Base-by-base conservation (phyloP, 2,113 vertebrate species). In the Setophaga petechia region DNA sequence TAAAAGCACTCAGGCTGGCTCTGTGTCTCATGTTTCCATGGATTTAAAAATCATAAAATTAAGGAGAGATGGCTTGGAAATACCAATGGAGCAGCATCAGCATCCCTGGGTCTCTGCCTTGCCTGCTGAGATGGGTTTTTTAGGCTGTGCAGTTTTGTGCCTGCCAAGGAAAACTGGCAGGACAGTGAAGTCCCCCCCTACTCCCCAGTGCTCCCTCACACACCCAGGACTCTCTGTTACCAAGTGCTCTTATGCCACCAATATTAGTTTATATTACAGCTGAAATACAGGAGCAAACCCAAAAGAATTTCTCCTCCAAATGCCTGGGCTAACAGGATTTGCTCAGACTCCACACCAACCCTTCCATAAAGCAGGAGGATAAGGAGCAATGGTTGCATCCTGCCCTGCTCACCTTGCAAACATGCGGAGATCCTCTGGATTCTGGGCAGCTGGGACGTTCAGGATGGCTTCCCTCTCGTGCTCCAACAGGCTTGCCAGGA, bases 351-450 rank as follows among this genome's bases (percentile, higher is more conserved):
- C 79, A n/a, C n/a, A 55, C 5, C 58, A 27, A 37, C 31, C 85
- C 49, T 47, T 54, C 47, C 30, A 10, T 9, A 43, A 44, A 62
- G 37, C 39, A 86, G 72, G 73, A 61, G 49, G 57, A 20, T 21
- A 22, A 74, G 65, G 33, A 47, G 14, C 35, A 10, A 7, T 3
- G 2, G 19, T 3, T 25, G 58, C 24, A 7, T 37, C 43, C 59
- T 35, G 55, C 39, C 3, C 30, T 89, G 43, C 81, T 80, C 35
- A 99, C 99, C 99, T 99, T 90, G 99, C 99, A 97, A 99, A 99
- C 98, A 99, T 99, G 78, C 99, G 98, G 55, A 99, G 98, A 92
- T 99, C 99, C 55, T 99, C 99, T 0, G 98, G 99, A 47, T 99
- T 99, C 86, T 99, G 99, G 69, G 99, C 98, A 10, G 99, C 99